These are phyloP conservation scores for Timandra comae DNA, from an alignment of 2,888 invertebrate species.

Conservation along the genomic window DNA sequence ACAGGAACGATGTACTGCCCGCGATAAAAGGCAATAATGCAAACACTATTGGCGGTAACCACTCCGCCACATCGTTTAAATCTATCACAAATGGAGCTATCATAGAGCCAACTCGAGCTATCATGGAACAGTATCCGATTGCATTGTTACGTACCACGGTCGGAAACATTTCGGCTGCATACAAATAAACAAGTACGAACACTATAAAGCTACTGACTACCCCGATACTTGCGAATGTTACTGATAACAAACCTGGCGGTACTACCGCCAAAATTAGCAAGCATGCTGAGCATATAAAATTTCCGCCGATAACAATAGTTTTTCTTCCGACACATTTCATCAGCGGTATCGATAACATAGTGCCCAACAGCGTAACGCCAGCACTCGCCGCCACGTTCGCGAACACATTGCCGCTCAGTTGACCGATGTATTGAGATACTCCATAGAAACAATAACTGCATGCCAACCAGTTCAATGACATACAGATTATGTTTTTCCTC, in stretches of 20 bases:
- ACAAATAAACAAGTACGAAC: constrained; percentile 90
- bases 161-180: constrained; percentile 91
- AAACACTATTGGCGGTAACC: constrained; percentile 84
- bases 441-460: constrained; percentile 88
- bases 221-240: constrained; percentile 82
- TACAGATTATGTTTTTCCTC: constrained; percentile 81
- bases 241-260: constrained; percentile 54
- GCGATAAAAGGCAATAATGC: constrained; percentile 81
- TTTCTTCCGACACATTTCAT: constrained; percentile 81
- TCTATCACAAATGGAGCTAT: constrained; percentile 87
- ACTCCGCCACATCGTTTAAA: constrained; percentile 60
- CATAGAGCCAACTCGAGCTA: constrained; percentile 91
- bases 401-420: constrained; percentile 87
- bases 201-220: constrained; percentile 89
- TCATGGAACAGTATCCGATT: constrained; percentile 92
- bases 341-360: constrained; percentile 78
- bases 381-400: constrained; percentile 88
- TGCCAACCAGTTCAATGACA: constrained; percentile 87
- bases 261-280: constrained; percentile 78
- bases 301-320: constrained; percentile 79
- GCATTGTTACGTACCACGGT: constrained; percentile 92
- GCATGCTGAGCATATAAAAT: constrained; percentile 77
- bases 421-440: constrained; percentile 87
- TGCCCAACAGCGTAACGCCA: constrained; percentile 76
- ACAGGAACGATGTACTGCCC: constrained; percentile 69